Base-by-base conservation (phyloP, 2,888 invertebrate species). In the Orthosia gothica region DNA sequence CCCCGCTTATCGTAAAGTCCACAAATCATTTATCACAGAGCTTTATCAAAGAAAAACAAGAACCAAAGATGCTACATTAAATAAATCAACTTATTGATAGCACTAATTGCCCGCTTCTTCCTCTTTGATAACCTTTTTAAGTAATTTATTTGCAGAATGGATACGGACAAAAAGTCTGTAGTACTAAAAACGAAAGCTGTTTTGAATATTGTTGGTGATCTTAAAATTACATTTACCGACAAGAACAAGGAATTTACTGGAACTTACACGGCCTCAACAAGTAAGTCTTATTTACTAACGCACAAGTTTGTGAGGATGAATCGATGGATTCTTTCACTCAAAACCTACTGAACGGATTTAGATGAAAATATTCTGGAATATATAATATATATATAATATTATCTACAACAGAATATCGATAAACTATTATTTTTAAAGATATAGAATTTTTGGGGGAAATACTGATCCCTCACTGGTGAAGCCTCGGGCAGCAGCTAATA, bases 111-210 rank as follows among this genome's bases (percentile, higher is more conserved):
- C 61, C 70, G 23, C 74, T 61, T 32, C 70, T 66, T 54, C 64
- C 62, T 64, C 58, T 9, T 54, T 57, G 68, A 71, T 77, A 82
- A 73, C 61, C 64, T 79, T 70, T 70, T 64, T 64, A 54, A 32
- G 55, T 58, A 55, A 73, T 63, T 74, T 68, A 68, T 84, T 91
- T 89, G 50, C 85, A 95, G 95, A 74, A 93, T 95, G 92, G 90
- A 95, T 62, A 91, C 88, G 55, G 76, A 74, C 5, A 86, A 89
- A 16, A 92, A 93, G 81, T 90, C 91, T 3, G 95, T 94, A 4
- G 70, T 92, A 1, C 83, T 95, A 50, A 92, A 93, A 72, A 93
- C 94, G 7, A 92, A 91, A 79, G 91, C 91, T 13, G 87, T 92
- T 74, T 81, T 94, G 15, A 86, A 88, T 11, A 89, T 95, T 20